Conservation (phyloP, 2,113 vertebrate species). For the Elephas maximus region DNA sequence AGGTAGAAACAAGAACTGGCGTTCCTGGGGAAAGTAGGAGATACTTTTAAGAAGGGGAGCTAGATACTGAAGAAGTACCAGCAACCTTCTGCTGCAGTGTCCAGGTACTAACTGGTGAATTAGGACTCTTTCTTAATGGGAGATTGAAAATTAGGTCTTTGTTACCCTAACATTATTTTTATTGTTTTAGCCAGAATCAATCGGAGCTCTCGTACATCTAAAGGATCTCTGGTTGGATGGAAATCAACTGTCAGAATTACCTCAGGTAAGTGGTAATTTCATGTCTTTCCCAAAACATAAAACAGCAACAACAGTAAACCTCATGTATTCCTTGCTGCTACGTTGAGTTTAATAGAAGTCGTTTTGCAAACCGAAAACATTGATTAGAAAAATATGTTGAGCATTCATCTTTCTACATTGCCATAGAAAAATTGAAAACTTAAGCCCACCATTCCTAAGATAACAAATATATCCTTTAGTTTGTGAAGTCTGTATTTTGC, state of each 20-base stretch:
- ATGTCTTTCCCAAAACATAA: background rate
- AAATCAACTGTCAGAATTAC: constrained; percentile 96
- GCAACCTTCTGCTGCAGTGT: background rate
- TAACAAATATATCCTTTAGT: background rate
- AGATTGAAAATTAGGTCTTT: background rate
- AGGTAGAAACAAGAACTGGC: background rate
- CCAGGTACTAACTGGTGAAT: background rate
- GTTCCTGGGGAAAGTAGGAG: background rate
- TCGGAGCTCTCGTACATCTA: constrained; percentile 96
- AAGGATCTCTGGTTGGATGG: constrained; percentile 99
- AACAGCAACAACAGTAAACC: background rate
- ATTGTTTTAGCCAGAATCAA: constrained; percentile 94
- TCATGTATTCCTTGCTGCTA: background rate
- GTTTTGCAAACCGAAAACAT: background rate
- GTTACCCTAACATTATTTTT: constrained; percentile 36
- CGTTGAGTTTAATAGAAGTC: background rate
- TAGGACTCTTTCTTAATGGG: background rate
- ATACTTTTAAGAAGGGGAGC: background rate
- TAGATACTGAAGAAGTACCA: background rate
- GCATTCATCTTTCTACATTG: background rate
- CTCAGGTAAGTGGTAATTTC: constrained; percentile 90
- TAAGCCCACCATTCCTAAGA: constrained; percentile 26
- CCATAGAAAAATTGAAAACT: constrained; percentile 28
- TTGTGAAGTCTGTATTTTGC: constrained; percentile 30
- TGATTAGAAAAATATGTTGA: constrained; percentile 22